phyloP scores from a whole-genome alignment of 2,113 vertebrate species.

The Clinocottus analis region DNA sequence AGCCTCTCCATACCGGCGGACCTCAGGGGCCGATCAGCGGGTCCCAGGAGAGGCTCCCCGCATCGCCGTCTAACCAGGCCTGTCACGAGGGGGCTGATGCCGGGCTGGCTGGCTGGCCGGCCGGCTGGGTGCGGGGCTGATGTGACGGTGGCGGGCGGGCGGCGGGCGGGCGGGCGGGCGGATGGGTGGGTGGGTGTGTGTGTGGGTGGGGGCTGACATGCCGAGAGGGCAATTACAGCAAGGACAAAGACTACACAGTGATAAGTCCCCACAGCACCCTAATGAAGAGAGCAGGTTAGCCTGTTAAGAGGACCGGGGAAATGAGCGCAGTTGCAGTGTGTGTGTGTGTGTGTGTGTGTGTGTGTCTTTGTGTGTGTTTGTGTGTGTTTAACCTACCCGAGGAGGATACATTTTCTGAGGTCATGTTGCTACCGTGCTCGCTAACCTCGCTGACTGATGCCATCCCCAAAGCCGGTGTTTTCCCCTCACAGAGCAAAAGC shows the following conservation, averaged over 20 bases:
- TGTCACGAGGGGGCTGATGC: slow-evolving; percentile 77
- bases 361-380: slow-evolving; percentile 65
- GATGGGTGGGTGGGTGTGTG: slow-evolving; percentile 63
- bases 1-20: slow-evolving; percentile 71
- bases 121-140: slow-evolving; percentile 69
- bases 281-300: slow-evolving; percentile 83
- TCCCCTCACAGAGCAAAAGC: slow-evolving; percentile 60
- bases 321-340: slow-evolving; percentile 67
- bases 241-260: slow-evolving; percentile 84
- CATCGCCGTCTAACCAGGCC: slow-evolving; percentile 73
- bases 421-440: slow-evolving; percentile 70
- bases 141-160: slow-evolving; percentile 61
- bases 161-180: too few species aligned
- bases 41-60: slow-evolving; percentile 79
- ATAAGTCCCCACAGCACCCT: slow-evolving; percentile 86
- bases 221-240: slow-evolving; percentile 88
- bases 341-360: slow-evolving; percentile 62
- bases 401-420: slow-evolving; percentile 76
- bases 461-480: slow-evolving; percentile 54
- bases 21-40: slow-evolving; percentile 81
- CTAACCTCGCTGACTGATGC: slow-evolving; percentile 73
- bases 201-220: slow-evolving; percentile 77
- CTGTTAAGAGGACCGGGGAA: slow-evolving; percentile 76
- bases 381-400: slow-evolving; percentile 78
- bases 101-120: slow-evolving; percentile 49